Conservation (phyloP, 2,797 vertebrate species). For the Lepus townsendii region DNA sequence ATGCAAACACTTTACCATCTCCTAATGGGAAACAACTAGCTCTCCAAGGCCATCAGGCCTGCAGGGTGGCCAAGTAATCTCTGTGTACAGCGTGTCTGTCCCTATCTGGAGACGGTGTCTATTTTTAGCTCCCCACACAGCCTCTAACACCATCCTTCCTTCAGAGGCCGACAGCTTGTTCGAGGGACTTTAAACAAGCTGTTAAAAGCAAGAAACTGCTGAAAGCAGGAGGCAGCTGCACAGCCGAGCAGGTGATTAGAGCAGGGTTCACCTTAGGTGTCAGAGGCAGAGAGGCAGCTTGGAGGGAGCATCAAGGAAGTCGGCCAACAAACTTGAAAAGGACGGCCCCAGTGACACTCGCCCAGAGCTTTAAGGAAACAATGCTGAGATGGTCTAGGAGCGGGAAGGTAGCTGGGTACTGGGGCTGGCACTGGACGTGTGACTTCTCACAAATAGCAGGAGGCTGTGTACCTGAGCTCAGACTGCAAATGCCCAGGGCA, state of each 20-base stretch:
- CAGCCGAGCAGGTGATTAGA: constrained; percentile 58
- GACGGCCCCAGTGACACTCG: not conserved
- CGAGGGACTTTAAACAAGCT: constrained; percentile 71
- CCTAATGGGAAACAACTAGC: not conserved
- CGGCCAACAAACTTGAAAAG: constrained; percentile 71
- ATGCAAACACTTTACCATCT: not conserved
- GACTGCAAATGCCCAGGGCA: constrained; percentile 42
- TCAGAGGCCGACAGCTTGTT: constrained; percentile 67
- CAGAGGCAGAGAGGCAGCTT: constrained; percentile 5
- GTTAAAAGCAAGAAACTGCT: constrained; percentile 70
- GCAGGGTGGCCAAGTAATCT: constrained; percentile 49
- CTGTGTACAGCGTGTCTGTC: not conserved
- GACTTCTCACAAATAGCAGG: constrained; percentile 48
- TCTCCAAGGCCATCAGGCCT: not conserved
- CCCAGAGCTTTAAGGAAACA: constrained; percentile 15
- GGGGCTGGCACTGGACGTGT: not conserved
- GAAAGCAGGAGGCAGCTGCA: not conserved
- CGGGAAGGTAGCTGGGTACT: not conserved
- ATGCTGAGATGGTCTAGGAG: not conserved
- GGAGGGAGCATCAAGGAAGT: constrained; percentile 21
- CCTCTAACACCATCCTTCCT: constrained; percentile 55
- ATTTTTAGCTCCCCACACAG: constrained; percentile 72
- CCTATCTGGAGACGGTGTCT: constrained; percentile 56
- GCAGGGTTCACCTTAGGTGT: constrained; percentile 60
- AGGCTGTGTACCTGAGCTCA: not conserved